Conservation (phyloP, 2,888 invertebrate genomes). For the Epicampocera succincta region DNA sequence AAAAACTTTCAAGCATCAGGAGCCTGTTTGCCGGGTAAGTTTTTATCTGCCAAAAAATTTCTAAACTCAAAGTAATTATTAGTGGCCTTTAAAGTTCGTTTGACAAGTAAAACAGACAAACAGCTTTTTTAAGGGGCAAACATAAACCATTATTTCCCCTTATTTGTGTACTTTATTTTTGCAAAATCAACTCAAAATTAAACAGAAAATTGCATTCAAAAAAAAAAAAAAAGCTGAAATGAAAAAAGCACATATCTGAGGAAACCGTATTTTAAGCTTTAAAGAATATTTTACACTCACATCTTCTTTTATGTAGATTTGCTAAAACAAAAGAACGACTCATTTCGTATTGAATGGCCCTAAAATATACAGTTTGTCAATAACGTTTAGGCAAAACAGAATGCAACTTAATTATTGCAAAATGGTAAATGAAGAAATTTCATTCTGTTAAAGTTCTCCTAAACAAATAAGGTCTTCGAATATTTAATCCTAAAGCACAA, state of each 20-base stretch:
- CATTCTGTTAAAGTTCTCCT: too few relatives aligned
- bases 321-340: too few relatives aligned
- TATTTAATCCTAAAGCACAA: too few relatives aligned
- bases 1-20: constrained; percentile 78
- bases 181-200: not conserved
- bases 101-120: constrained; percentile 54
- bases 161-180: not conserved
- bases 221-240: not conserved
- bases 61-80: not conserved
- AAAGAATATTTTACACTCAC: too few relatives aligned
- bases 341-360: not conserved
- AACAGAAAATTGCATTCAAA: not conserved
- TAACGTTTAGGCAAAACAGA: too few relatives aligned
- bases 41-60: not conserved
- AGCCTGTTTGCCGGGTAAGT: constrained; percentile 79
- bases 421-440: too few relatives aligned
- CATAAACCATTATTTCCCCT: constrained; percentile 52
- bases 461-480: too few relatives aligned
- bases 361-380: too few relatives aligned
- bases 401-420: too few relatives aligned
- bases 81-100: constrained; percentile 34
- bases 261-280: not conserved
- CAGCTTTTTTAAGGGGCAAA: constrained; percentile 53
- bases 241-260: too few relatives aligned
- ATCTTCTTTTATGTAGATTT: too few relatives aligned